A percentile compares a stretch with the other conserved stretches of the same genome.
These are phyloP conservation scores for Anguilla pacifica DNA, from an alignment of 2,797 vertebrate genomes.

Conservation along the genomic window DNA sequence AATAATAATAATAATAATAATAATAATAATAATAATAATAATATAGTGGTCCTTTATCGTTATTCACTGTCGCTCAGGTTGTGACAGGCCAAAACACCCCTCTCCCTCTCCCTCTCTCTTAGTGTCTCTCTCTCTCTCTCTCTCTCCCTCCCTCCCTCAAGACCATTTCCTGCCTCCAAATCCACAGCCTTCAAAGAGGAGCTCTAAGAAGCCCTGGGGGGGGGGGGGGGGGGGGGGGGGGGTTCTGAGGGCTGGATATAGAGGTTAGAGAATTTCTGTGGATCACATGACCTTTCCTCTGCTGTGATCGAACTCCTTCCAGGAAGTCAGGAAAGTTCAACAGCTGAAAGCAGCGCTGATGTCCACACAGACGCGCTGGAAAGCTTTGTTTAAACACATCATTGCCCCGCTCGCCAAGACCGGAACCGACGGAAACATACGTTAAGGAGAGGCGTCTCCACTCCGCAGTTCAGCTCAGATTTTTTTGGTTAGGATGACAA, in stretches of 20 bases:
- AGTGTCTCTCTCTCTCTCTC: not conserved
- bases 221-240: not conserved
- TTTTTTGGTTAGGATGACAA: not conserved
- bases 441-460: not conserved
- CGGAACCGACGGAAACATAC: not conserved
- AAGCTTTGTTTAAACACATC: not conserved
- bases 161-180: not conserved
- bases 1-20: no score
- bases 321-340: not conserved
- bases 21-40: no score
- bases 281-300: not conserved
- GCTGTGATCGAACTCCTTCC: not conserved
- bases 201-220: not conserved
- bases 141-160: not conserved
- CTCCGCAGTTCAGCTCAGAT: not conserved
- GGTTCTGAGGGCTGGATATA: not conserved
- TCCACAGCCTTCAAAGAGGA: not conserved
- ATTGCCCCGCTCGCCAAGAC: not conserved
- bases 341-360: not conserved
- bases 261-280: not conserved
- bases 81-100: no score
- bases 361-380: not conserved
- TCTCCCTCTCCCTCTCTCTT: not conserved
- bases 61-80: no score
- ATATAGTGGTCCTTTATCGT: no score